A percentile compares a stretch with the other conserved stretches of the same genome.
phyloP scores from a whole-genome alignment of 2,797 vertebrate species.

The Hoplostethus mediterraneus region DNA sequence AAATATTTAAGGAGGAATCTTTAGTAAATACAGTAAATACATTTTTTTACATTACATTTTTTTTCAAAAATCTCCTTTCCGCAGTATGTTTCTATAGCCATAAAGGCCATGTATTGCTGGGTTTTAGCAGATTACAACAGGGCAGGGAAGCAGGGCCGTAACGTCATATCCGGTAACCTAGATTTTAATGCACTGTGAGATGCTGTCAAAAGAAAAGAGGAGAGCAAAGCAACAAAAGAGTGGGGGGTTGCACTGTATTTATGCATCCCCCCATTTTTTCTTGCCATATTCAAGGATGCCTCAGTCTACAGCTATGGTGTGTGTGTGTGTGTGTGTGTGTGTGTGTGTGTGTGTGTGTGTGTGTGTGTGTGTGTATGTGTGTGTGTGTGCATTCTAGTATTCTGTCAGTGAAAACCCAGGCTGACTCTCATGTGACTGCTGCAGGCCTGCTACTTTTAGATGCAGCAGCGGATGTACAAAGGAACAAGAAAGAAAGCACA shows the following conservation, averaged over 20 bases:
- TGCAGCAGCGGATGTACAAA: too few relatives aligned
- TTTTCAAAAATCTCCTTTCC: too few relatives aligned
- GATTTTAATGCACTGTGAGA: slow-evolving; percentile 42
- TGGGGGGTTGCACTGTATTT: slow-evolving; percentile 41
- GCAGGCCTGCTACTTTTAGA: slow-evolving; percentile 8
- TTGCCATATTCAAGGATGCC: slow-evolving; percentile 31
- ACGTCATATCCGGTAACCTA: slow-evolving; percentile 78
- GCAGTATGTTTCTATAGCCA: too few relatives aligned
- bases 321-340: slow-evolving; percentile 17
- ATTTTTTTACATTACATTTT: too few relatives aligned
- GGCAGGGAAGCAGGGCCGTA: slow-evolving; percentile 25
- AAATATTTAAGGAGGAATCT: too few relatives aligned
- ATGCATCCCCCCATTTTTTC: slow-evolving; percentile 53
- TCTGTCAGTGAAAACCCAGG: not conserved
- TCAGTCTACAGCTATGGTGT: not conserved
- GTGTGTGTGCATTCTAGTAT: too few relatives aligned
- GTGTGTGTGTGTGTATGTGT: too few relatives aligned
- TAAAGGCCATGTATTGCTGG: rapidly evolving
- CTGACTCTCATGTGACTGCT: slow-evolving; percentile 53
- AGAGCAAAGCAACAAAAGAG: slow-evolving; percentile 57
- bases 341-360: slow-evolving; percentile 6
- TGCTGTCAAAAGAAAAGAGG: slow-evolving; percentile 1
- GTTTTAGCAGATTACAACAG: slow-evolving; percentile 8
- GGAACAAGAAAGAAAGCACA: too few relatives aligned
- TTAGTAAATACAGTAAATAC: too few relatives aligned